These are phyloP conservation scores for Cyanoderma ruficeps DNA, from an alignment of 2,113 vertebrate species.

Conservation along the genomic window DNA sequence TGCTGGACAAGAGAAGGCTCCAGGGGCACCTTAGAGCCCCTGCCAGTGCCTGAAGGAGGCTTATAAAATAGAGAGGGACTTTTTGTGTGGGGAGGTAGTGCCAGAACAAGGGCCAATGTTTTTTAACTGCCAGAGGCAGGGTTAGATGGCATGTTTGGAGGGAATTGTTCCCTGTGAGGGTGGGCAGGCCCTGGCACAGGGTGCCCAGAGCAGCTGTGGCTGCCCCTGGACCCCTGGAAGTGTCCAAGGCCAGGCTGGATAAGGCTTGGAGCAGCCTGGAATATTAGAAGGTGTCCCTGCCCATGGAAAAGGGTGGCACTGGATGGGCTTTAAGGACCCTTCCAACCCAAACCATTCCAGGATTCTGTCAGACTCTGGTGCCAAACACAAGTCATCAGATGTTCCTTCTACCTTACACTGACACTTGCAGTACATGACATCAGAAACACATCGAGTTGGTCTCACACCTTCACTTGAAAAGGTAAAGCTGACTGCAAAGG, in stretches of 20 bases:
- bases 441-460: neutral
- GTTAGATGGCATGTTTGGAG: accelerated
- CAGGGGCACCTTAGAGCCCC: neutral
- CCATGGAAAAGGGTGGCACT: neutral
- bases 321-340: neutral
- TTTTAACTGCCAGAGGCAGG: neutral
- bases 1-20: neutral
- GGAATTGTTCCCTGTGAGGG: accelerated
- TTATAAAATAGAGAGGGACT: neutral
- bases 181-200: neutral
- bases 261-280: neutral
- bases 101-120: neutral
- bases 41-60: neutral
- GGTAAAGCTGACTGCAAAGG: neutral
- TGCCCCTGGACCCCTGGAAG: neutral
- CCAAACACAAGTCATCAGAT: neutral
- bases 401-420: neutral
- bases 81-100: neutral
- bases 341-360: neutral
- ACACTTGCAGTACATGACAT: neutral
- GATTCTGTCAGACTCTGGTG: neutral
- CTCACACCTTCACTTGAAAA: neutral
- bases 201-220: neutral
- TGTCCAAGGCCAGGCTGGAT: neutral
- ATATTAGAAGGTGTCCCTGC: neutral